Conservation (phyloP, 2,888 invertebrate species). For the Ophioninae sp. region DNA sequence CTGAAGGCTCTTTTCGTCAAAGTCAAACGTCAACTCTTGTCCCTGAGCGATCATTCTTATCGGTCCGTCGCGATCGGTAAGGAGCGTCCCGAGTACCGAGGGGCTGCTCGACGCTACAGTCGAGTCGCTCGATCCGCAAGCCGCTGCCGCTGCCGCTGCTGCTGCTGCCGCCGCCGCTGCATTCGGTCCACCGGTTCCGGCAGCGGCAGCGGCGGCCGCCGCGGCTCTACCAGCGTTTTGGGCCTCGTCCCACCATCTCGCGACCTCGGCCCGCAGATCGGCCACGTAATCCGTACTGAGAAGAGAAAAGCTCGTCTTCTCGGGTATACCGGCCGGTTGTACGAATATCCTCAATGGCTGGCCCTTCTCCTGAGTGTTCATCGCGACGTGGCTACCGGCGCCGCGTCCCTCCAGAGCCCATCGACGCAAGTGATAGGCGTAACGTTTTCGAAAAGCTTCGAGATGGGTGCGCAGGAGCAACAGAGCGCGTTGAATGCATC, state of each 20-base stretch:
- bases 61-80: conserved; percentile 88
- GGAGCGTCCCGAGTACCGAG: conserved; percentile 85
- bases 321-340: conserved; percentile 94
- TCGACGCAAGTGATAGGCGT: conserved; percentile 93
- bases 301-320: conserved; percentile 91
- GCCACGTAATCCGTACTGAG: conserved; percentile 94
- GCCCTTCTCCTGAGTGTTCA: conserved; percentile 84
- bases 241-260: conserved; percentile 94
- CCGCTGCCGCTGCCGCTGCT: not conserved
- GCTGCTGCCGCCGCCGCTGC: not conserved
- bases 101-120: conserved; percentile 55
- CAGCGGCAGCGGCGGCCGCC: conserved; percentile 21
- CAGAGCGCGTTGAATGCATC: conserved; percentile 94
- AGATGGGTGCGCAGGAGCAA: conserved; percentile 94
- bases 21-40: conserved; percentile 95
- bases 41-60: conserved; percentile 96
- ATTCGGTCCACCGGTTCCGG: not conserved
- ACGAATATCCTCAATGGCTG: conserved; percentile 89
- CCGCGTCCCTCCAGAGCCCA: conserved; percentile 93
- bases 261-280: conserved; percentile 95
- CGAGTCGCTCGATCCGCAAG: conserved; percentile 24
- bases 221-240: conserved; percentile 71
- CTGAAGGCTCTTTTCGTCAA: conserved; percentile 93
- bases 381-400: conserved; percentile 89
- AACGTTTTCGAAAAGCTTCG: conserved; percentile 93